phyloP scores from a whole-genome alignment of 2,797 vertebrate species.

The Florisuga fusca region DNA sequence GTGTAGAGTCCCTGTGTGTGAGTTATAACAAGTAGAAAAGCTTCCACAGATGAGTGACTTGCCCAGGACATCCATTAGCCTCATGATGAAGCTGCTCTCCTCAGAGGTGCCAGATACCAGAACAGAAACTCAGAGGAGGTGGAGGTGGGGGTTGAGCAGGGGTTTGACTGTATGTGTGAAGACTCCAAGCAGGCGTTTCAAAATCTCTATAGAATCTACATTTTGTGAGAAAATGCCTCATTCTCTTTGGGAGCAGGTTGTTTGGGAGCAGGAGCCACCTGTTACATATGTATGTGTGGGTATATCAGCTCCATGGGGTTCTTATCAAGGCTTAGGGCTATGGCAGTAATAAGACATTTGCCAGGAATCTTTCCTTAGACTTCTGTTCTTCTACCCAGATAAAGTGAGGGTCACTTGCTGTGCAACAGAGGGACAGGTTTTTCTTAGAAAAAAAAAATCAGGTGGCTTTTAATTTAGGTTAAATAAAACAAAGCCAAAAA shows the following conservation, averaged over 20 bases:
- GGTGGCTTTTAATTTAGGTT: conserved; percentile 35
- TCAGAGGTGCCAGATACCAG: not conserved
- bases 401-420: not conserved
- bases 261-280: conserved; percentile 19
- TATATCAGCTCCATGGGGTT: not conserved
- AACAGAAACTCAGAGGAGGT: not conserved
- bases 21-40: not conserved
- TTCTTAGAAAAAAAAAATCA: not conserved
- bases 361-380: conserved; percentile 11
- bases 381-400: conserved; percentile 17
- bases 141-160: not conserved
- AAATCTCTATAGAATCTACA: not conserved
- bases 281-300: not conserved
- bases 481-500: conserved; percentile 19
- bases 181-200: not conserved
- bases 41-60: not conserved
- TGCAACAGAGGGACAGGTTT: not conserved
- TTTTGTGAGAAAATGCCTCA: not conserved
- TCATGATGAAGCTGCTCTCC: not conserved
- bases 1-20: not conserved
- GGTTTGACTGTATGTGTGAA: not conserved
- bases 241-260: conserved; percentile 36
- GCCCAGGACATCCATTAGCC: not conserved
- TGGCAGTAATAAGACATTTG: conserved; percentile 29
- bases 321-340: conserved; percentile 23